Conservation (phyloP, 2,113 vertebrate species). For the Cyrtonyx montezumae region DNA sequence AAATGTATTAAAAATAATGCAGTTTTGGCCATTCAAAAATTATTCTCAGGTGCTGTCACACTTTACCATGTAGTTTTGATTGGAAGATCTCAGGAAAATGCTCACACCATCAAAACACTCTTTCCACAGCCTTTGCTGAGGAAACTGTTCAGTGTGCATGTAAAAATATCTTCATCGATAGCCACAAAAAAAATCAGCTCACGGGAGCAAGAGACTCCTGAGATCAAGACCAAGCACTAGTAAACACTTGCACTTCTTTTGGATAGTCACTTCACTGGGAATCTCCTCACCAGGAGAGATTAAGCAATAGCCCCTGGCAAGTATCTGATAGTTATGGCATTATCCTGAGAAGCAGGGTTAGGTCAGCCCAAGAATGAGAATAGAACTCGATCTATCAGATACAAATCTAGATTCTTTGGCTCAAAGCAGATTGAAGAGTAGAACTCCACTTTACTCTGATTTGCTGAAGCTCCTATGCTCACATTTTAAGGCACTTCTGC, state of each 20-base stretch:
- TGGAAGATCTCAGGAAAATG: neutral
- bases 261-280: neutral
- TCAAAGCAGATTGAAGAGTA: neutral
- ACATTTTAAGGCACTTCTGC: accelerated
- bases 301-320: neutral
- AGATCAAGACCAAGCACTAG: neutral
- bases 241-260: neutral
- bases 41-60: accelerated
- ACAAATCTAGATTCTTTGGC: accelerated
- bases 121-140: neutral
- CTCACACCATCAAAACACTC: neutral
- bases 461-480: neutral
- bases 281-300: neutral
- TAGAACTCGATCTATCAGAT: neutral
- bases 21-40: neutral
- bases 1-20: neutral
- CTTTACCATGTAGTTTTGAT: neutral
- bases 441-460: neutral
- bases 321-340: neutral
- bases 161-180: neutral
- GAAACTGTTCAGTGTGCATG: neutral
- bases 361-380: neutral
- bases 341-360: neutral
- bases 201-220: neutral
- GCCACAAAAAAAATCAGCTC: neutral